Evolutionary conservation across 2,888 invertebrate genomes (phyloP).

Genomic region (Brachyptera putata): DNA sequence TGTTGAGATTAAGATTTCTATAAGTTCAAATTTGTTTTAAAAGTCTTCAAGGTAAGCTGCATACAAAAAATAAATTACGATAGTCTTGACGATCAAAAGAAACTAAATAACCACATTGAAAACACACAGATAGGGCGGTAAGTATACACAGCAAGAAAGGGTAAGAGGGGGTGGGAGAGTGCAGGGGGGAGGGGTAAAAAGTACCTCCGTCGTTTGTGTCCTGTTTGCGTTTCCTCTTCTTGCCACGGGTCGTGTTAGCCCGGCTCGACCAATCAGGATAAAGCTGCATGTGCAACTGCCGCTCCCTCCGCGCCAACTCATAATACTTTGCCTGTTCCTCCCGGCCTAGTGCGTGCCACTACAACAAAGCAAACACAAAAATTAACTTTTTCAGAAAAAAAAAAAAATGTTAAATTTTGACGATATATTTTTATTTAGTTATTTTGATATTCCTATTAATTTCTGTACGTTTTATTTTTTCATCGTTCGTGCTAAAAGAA

Average conservation of each 20-base stretch:
- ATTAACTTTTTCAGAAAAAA: constrained; percentile 45
- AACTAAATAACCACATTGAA: too few relatives aligned
- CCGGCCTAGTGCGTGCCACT: constrained; percentile 99
- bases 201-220: constrained; percentile 95
- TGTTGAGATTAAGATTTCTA: too few relatives aligned
- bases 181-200: too few relatives aligned
- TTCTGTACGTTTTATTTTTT: neutral
- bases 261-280: constrained; percentile 99
- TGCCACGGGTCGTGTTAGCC: constrained; percentile 99
- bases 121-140: too few relatives aligned
- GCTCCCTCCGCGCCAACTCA: constrained; percentile 96
- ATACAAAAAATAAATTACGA: too few relatives aligned
- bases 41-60: too few relatives aligned
- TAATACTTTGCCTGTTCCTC: constrained; percentile 99
- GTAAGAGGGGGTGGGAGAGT: too few relatives aligned
- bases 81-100: too few relatives aligned
- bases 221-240: constrained; percentile 99
- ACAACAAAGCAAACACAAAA: constrained; percentile 43
- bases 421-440: too few relatives aligned
- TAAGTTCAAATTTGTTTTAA: too few relatives aligned
- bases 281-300: constrained; percentile 98
- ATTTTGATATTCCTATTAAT: neutral
- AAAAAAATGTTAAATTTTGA: constrained; percentile 37
- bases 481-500: constrained; percentile 59
- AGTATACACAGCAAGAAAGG: too few relatives aligned